Evolutionary conservation across 2,113 vertebrate genomes (phyloP).

Genomic region (Gasterosteus aculeatus): DNA sequence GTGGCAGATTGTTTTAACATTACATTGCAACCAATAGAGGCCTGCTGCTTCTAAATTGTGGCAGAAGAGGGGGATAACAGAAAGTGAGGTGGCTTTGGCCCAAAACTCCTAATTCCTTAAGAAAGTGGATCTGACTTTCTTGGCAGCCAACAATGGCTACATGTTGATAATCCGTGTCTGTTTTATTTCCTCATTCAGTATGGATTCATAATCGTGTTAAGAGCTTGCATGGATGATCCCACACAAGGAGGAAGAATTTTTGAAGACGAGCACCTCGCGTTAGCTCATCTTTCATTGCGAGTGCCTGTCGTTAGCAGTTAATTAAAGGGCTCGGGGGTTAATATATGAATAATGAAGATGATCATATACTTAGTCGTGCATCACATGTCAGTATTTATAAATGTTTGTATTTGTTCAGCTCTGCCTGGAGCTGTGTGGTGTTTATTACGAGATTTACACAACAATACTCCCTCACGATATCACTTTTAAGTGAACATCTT

Average conservation of each 20-base stretch:
- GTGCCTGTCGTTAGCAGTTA: conserved; percentile 32
- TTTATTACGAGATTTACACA: not conserved
- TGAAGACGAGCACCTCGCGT: conserved; percentile 56
- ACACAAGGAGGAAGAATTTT: conserved; percentile 32
- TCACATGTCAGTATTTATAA: conserved; percentile 45
- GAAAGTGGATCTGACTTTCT: conserved; percentile 48
- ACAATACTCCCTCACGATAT: not conserved
- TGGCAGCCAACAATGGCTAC: conserved; percentile 50
- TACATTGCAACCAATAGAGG: conserved; percentile 57
- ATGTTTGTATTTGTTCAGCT: conserved; percentile 23
- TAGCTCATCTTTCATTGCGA: conserved; percentile 40
- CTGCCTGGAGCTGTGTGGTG: not conserved
- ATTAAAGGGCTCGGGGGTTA: conserved; percentile 48
- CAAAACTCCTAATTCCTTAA: conserved; percentile 43
- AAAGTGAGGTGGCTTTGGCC: conserved; percentile 40
- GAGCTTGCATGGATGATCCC: conserved; percentile 52
- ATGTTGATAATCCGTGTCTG: conserved; percentile 61
- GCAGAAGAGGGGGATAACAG: conserved; percentile 32
- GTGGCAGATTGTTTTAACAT: conserved; percentile 73
- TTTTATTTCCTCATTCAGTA: conserved; percentile 67
- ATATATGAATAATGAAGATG: conserved; percentile 53
- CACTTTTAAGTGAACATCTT: conserved; percentile 3
- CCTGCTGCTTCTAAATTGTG: conserved; percentile 31
- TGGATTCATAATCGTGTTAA: conserved; percentile 69
- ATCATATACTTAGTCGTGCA: conserved; percentile 12